phyloP scores from a whole-genome alignment of 2,113 vertebrate genomes.

The Dermatemys mawii region DNA sequence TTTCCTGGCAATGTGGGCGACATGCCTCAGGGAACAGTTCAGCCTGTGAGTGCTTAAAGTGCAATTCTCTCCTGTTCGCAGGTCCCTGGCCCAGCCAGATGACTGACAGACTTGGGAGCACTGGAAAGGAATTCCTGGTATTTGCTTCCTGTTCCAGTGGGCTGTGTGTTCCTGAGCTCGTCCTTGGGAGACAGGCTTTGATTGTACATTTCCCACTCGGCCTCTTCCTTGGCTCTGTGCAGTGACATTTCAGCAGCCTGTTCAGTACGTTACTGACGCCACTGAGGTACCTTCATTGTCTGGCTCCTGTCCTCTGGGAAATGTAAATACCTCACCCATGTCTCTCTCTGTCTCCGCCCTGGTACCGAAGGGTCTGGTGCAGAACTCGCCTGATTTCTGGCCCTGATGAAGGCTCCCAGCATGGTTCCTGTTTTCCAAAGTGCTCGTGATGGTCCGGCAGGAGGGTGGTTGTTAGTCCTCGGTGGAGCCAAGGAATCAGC shows the following conservation, averaged over 20 bases:
- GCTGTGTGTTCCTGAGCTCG: not conserved
- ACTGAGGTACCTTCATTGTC: rapidly evolving
- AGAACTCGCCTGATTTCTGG: not conserved
- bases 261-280: not conserved
- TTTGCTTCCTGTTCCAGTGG: not conserved
- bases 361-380: too few species aligned
- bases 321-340: rapidly evolving
- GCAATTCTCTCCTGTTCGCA: not conserved
- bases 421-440: not conserved
- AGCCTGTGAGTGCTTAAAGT: not conserved
- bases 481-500: too few species aligned
- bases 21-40: not conserved
- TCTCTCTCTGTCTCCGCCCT: not conserved
- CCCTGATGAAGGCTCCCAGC: not conserved
- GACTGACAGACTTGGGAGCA: rapidly evolving
- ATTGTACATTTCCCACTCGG: rapidly evolving
- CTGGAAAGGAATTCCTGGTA: rapidly evolving
- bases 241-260: rapidly evolving
- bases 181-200: rapidly evolving
- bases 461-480: too few species aligned
- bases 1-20: rapidly evolving
- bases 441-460: not conserved
- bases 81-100: rapidly evolving
- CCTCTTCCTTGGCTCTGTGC: not conserved
- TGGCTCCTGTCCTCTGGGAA: not conserved